Evolutionary conservation across 2,888 invertebrate genomes (phyloP).

Genomic region (Tachina lurida): DNA sequence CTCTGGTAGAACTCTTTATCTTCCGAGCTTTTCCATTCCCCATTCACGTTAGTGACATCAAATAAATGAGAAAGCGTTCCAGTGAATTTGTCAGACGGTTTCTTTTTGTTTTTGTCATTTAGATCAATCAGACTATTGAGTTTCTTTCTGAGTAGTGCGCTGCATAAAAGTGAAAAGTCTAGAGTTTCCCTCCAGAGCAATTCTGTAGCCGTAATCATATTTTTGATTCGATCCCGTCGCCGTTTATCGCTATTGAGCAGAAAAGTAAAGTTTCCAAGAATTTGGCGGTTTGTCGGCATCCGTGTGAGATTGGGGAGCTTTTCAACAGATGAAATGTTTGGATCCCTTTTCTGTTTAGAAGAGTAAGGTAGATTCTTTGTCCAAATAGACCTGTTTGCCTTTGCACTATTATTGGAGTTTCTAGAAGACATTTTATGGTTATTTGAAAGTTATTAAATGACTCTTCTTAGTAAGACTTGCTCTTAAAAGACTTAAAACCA

Average conservation of each 20-base stretch:
- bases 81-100: too few relatives aligned
- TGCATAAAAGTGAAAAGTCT: constrained; percentile 15
- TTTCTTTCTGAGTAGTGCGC: constrained; percentile 12
- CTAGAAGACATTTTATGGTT: constrained; percentile 12
- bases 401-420: constrained; percentile 1
- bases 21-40: constrained; percentile 11
- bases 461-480: background rate
- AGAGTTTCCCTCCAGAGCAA: constrained; percentile 9
- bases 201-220: constrained; percentile 17
- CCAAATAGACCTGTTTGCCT: constrained; percentile 17
- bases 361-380: constrained; percentile 10
- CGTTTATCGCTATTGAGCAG: constrained; percentile 10
- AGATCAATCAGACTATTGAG: background rate
- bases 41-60: background rate
- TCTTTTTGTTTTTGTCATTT: constrained; percentile 13
- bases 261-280: constrained; percentile 15
- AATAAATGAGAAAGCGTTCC: too few relatives aligned
- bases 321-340: background rate
- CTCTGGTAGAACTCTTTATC: constrained; percentile 9
- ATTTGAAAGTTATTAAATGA: background rate
- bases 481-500: background rate
- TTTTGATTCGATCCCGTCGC: constrained; percentile 14
- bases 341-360: constrained; percentile 17
- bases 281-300: background rate
- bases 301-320: constrained; percentile 3